phyloP scores from a whole-genome alignment of 2,888 invertebrate genomes.

The Agrotis puta region DNA sequence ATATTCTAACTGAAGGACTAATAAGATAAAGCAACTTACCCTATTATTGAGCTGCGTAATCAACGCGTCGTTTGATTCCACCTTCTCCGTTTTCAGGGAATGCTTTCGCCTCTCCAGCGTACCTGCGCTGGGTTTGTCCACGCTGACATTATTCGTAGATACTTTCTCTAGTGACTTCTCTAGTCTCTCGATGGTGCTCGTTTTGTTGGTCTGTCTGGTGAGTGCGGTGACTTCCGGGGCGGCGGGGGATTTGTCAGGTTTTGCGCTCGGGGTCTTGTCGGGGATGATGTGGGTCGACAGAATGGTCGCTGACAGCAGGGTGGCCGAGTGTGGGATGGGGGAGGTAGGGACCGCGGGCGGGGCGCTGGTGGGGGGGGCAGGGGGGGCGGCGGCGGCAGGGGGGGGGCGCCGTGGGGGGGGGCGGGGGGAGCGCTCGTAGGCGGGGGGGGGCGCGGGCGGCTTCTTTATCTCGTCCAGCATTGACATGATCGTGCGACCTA shows the following conservation, averaged over 20 bases:
- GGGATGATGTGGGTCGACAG: slow-evolving; percentile 36
- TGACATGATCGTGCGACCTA: slow-evolving; percentile 84
- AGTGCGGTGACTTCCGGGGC: slow-evolving; percentile 65
- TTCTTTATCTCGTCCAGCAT: slow-evolving; percentile 87
- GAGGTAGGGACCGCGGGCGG: not conserved
- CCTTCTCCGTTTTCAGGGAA: slow-evolving; percentile 71
- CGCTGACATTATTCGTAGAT: slow-evolving; percentile 51
- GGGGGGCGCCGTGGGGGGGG: slow-evolving; percentile 5
- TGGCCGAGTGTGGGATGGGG: slow-evolving; percentile 67
- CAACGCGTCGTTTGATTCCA: slow-evolving; percentile 79
- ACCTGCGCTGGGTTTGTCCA: slow-evolving; percentile 68
- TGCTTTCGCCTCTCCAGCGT: slow-evolving; percentile 81
- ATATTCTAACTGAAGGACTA: too few relatives aligned
- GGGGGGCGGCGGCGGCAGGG: not conserved
- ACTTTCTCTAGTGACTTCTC: slow-evolving; percentile 72
- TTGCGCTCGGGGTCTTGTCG: slow-evolving; percentile 71
- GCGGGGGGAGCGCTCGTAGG: slow-evolving; percentile 26
- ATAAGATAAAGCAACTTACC: too few relatives aligned
- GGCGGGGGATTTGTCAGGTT: slow-evolving; percentile 51
- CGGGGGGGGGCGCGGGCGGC: slow-evolving; percentile 71
- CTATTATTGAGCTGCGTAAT: slow-evolving; percentile 88
- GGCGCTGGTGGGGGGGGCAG: slow-evolving; percentile 49
- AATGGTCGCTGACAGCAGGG: slow-evolving; percentile 40
- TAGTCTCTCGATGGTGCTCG: slow-evolving; percentile 73
- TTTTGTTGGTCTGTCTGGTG: slow-evolving; percentile 57